phyloP scores from a whole-genome alignment of 2,797 vertebrate genomes.

The Alfaro cultratus region DNA sequence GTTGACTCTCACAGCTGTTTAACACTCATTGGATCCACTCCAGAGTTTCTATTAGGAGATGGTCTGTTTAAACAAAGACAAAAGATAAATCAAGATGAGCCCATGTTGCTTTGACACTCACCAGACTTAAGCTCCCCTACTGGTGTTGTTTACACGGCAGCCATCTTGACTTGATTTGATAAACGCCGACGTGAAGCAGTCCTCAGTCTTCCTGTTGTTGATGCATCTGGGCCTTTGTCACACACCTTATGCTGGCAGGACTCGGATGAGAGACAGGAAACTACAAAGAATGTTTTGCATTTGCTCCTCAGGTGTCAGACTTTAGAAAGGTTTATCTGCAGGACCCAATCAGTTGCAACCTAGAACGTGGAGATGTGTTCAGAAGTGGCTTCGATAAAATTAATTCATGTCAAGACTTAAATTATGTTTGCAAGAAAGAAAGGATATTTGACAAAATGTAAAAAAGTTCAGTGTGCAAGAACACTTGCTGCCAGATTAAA shows the following conservation, averaged over 20 bases:
- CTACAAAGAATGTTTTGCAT: conserved; percentile 3
- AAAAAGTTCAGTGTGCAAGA: background rate
- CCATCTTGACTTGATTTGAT: conserved; percentile 29
- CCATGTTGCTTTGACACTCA: conserved; percentile 37
- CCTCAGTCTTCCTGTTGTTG: background rate
- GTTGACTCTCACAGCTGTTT: background rate
- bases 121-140: conserved; percentile 31
- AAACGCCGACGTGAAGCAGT: conserved; percentile 12
- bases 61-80: conserved; percentile 37
- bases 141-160: conserved; percentile 26
- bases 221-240: background rate
- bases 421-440: background rate
- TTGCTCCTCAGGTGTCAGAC: background rate
- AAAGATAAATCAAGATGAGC: conserved; percentile 7
- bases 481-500: background rate
- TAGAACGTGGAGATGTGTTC: conserved; percentile 3
- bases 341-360: background rate
- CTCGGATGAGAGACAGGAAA: background rate
- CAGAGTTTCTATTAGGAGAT: background rate
- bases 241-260: background rate
- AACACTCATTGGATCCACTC: background rate
- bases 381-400: background rate
- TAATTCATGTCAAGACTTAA: background rate
- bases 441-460: background rate
- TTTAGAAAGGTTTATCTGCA: background rate